A percentile compares a stretch with the other conserved stretches of the same genome.
phyloP scores from a whole-genome alignment of 2,888 invertebrate genomes.

The Yponomeuta malinellus region DNA sequence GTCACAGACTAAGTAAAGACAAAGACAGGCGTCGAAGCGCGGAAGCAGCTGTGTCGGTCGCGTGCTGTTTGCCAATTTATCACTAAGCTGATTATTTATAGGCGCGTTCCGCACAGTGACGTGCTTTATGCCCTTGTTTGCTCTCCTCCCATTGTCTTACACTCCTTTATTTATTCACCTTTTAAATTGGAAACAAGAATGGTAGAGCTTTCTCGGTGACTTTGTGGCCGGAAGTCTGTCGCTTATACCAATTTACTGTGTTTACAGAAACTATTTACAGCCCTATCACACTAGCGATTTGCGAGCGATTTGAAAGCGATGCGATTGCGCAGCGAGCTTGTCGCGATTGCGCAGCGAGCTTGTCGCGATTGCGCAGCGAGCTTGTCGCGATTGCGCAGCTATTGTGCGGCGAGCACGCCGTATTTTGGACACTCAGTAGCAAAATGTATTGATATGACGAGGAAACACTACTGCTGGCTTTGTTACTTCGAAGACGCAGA shows the following conservation, averaged over 20 bases:
- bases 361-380: too few species aligned
- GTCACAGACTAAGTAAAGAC: constrained; percentile 14
- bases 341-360: too few species aligned
- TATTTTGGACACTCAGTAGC: too few species aligned
- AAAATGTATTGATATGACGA: too few species aligned
- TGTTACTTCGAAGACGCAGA: too few species aligned
- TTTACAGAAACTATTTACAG: not conserved
- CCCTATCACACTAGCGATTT: too few species aligned
- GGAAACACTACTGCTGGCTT: too few species aligned
- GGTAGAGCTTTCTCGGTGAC: constrained; percentile 17
- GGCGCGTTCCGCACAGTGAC: constrained; percentile 58
- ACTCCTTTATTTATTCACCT: constrained; percentile 61
- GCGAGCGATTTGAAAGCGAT: too few species aligned
- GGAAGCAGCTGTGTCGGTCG: constrained; percentile 68
- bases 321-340: too few species aligned
- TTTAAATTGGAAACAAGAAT: constrained; percentile 42
- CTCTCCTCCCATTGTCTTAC: constrained; percentile 55
- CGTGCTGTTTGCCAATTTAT: constrained; percentile 75
- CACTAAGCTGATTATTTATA: constrained; percentile 75
- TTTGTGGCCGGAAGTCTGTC: not conserved
- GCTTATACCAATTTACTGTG: not conserved
- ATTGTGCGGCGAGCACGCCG: too few species aligned
- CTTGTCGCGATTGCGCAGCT: too few species aligned
- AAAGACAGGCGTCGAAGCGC: constrained; percentile 17
- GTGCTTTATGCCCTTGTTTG: constrained; percentile 68